A percentile compares a stretch with the other conserved stretches of the same genome.
phyloP scores from a whole-genome alignment of 2,888 invertebrate genomes.

The Leptinotarsa juncta region DNA sequence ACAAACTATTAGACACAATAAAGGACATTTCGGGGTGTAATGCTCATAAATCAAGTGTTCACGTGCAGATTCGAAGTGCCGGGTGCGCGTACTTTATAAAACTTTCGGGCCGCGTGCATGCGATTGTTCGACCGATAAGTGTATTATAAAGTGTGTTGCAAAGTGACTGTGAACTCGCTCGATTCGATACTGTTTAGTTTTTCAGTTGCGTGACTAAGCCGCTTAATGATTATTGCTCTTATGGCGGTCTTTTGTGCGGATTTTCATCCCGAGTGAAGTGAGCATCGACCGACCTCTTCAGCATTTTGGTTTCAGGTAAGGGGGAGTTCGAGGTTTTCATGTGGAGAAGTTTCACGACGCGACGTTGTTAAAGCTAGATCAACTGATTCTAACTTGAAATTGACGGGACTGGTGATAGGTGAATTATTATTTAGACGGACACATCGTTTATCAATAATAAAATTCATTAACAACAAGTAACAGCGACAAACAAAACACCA shows the following conservation, averaged over 20 bases:
- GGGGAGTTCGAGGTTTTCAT: background rate
- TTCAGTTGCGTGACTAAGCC: slow-evolving; percentile 57
- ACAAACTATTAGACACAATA: slow-evolving; percentile 26
- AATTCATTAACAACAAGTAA: too few species aligned
- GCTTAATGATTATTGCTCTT: slow-evolving; percentile 50
- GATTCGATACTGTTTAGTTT: slow-evolving; percentile 61
- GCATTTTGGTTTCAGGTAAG: background rate
- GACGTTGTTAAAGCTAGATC: too few species aligned
- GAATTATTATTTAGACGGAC: too few species aligned
- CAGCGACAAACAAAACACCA: too few species aligned
- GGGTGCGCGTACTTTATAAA: slow-evolving; percentile 48
- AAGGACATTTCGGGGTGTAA: slow-evolving; percentile 43
- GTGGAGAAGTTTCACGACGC: background rate
- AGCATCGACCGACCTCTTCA: background rate
- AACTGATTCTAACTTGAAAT: too few species aligned
- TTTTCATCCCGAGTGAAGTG: slow-evolving; percentile 52
- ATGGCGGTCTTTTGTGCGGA: slow-evolving; percentile 43
- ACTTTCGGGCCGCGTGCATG: slow-evolving; percentile 43
- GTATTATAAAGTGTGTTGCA: slow-evolving; percentile 51
- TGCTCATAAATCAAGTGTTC: slow-evolving; percentile 51
- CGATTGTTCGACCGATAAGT: slow-evolving; percentile 51
- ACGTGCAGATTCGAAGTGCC: slow-evolving; percentile 52
- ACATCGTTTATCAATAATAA: too few species aligned
- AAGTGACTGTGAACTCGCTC: slow-evolving; percentile 58
- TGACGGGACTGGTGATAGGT: too few species aligned